Base-by-base conservation (phyloP, 2,113 vertebrate genomes). In the Xenus cinereus region DNA sequence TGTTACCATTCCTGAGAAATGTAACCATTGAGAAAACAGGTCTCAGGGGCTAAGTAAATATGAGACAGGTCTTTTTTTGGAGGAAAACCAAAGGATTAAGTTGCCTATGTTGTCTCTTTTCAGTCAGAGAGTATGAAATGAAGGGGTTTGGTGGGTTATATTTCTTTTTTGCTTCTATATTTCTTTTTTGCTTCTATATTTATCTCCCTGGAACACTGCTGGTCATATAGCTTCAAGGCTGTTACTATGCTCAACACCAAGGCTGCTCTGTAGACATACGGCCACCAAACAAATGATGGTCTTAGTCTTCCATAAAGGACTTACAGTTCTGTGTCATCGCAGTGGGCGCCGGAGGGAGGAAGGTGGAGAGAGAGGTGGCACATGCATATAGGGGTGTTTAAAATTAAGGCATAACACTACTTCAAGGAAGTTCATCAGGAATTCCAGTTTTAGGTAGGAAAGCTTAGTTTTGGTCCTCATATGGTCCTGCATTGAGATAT, bases 361-460 rank as follows among this genome's bases (percentile, higher is more conserved):
- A 87, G 20, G 6, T 4, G 32, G 8, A 67, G 22, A 60, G 5
- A 35, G 24, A 46, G 12, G 6, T n/a, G 5, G 4, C 28, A 9
- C 3, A 7, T 35, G 4, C 37, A 7, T 48, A 15, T 22, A 50
- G 19, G 0, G 1, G 5, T 43, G 8, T 33, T 69, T 46, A 72
- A 41, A 27, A 46, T 17, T 62, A 87, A 78, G 8, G 9, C 43
- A 14, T 3, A 27, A 20, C 3, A 22, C 15, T 57, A 15, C 43
- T 66, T 89, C 15, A 53, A 56, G 37, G 12, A 4, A 57, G 7
- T 53, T 19, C 27, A 86, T 9, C 1, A 57, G 54, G 11, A 87
- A 50, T 81, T 74, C 11, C 10, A 0, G 0, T 67, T 84, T 24
- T 68, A 87, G 14, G 14, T 32, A 32, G 24, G 26, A 60, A 74